phyloP scores from a whole-genome alignment of 2,113 vertebrate species.

The Ranitomeya variabilis region DNA sequence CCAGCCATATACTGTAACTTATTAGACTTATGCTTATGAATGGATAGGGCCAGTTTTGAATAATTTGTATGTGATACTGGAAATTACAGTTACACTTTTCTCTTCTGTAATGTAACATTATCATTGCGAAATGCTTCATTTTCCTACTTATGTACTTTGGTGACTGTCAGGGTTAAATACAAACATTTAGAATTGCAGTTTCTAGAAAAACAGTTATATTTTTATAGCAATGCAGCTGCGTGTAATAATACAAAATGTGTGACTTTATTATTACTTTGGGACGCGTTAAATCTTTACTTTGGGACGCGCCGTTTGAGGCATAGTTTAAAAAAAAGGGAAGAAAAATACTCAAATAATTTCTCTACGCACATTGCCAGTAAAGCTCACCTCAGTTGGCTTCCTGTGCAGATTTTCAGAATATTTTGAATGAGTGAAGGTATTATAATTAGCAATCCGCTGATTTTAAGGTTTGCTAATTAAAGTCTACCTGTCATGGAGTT shows the following conservation, averaged over 20 bases:
- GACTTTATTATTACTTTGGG: constrained; percentile 53
- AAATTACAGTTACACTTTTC: neutral
- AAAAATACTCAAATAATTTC: constrained; percentile 36
- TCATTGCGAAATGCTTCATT: neutral
- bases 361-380: neutral
- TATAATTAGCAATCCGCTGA: constrained; percentile 2
- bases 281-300: constrained; percentile 46
- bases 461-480: constrained; percentile 1
- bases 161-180: constrained; percentile 42
- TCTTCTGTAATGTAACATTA: neutral
- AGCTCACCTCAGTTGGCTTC: constrained; percentile 21
- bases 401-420: neutral
- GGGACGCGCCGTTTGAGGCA: constrained; percentile 29
- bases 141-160: neutral
- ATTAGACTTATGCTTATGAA: constrained; percentile 14
- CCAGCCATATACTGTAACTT: neutral
- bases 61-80: too few relatives aligned
- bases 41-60: neutral
- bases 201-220: constrained; percentile 48
- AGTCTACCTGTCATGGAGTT: neutral
- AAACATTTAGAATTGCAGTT: constrained; percentile 42
- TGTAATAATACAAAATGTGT: constrained; percentile 55
- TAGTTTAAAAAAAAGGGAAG: constrained; percentile 1
- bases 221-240: constrained; percentile 54
- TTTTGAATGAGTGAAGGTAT: neutral